Base-by-base conservation (phyloP, 2,113 vertebrate genomes). In the Tringa solitaria region DNA sequence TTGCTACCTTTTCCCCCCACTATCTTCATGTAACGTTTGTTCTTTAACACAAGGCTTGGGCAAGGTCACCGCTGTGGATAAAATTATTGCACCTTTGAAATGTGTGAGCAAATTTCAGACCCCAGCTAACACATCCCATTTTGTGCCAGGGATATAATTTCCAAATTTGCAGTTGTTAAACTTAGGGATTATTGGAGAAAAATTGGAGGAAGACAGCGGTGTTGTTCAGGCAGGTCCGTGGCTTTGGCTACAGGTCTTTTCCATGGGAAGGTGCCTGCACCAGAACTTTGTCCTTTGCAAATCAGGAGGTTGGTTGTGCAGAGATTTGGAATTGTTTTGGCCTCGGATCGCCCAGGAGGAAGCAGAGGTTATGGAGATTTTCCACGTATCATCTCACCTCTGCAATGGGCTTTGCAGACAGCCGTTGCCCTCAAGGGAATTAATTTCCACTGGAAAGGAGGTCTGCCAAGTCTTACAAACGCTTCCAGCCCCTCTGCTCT, bases 101-200 rank as follows among this genome's bases (percentile, higher is more conserved):
- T 1, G 28, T 61, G 27, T 26, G 48, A 67, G 76, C 32, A 19
- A 2, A 14, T 68, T 18, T n/a, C 61, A 21, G 21, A 9, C n/a
- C 26, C 45, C 41, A 32, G 64, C 48, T 74, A 33, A 13, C 35
- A 23, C 27, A 1, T 8, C 33, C 75, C 21, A 1, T 35, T 24
- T 8, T 4, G 37, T 12, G n/a, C 46, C 30, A 41, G 32, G 70
- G 57, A 13, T 45, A 2, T 33, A 1, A 20, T 18, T 37, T 19
- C 64, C 35, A 10, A 16, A 14, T 26, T 8, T 59, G 37, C 48
- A 19, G n/a, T 3, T 46, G 16, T 35, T 35, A 4, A 57, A 27
- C 8, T n/a, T 3, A 0, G 0, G 3, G 37, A 43, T 46, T 74
- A 8, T 3, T 20, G 56, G 32, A 33, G 20, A 19, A 32, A 5